Evolutionary conservation across 1,140 invertebrate genomes (phyloP), one percentile per base, ranked within the genome.

Genomic region (Amyelois transitella): DNA sequence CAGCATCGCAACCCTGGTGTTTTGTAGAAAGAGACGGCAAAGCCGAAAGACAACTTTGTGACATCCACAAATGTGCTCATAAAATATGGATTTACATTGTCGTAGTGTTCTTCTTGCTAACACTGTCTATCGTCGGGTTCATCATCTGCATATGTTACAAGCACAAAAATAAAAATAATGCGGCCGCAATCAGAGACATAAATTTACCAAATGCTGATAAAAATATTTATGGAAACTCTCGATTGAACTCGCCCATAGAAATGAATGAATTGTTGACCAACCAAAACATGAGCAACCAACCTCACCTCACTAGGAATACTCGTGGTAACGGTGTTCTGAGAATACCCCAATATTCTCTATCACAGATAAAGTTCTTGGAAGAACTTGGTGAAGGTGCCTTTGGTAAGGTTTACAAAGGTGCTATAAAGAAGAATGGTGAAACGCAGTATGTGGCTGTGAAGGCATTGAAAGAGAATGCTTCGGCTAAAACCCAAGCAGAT

Each of bases 301-400:
- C 72, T 76, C 89, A 65, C 89, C 82, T 75, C 85, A 89, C 75
- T 61, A 90, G 81, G 81, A 74, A 88, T 61, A 91, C 90, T 10
- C 88, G 91, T 58, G 90, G 88, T 5, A 85, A 86, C 74, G 88
- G 89, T 20, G 75, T 91, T 52, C 76, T 91, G 60, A 88, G 92
- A 81, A 92, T 95, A 63, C 92, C 92, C 69, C 94, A 91, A 61
- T 97, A 92, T 88, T 91, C 91, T 0, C 85, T 94, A 53, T 92
- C 93, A 45, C 94, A 95, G 75, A 94, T 99, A 0, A 91, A 94
- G 56, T 98, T 99, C 74, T 89, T 98, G 25, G 96, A 99, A 82
- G 97, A 99, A 83, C 88, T 99, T 1, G 97, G 97, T 25, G 97
- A 99, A 90, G 97, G 97, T 19, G 96, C 97, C 47, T 99, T 98